Base-by-base conservation (phyloP, 1,140 invertebrate genomes). In the Listronotus oregonensis region DNA sequence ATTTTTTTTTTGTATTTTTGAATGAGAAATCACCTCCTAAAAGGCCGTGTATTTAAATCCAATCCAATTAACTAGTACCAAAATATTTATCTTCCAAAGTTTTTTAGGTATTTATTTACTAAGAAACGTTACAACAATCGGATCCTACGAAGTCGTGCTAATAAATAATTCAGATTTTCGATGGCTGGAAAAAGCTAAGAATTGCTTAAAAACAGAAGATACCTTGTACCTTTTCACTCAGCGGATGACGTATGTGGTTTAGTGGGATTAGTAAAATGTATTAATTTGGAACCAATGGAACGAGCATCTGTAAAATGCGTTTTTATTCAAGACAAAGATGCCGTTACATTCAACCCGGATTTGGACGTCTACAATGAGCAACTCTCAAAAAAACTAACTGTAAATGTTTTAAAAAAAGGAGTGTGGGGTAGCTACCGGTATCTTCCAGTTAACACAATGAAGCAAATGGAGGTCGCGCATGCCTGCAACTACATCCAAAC, bases 211-310 rank as follows among this genome's bases (percentile, higher is more conserved):
- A 84, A 60, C 81, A 84, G 49, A 84, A 0, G 80, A 84, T 0
- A 77, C 78, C 17, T 81, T 95, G 34, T 86, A 93, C 73, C 77
- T 94, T 8, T 84, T 90, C 8, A 85, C 83, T 56, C 82, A 89
- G 82, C 82, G 0, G 85, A 89, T 72, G 84, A 88, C 62, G 76
- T 74, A n/a, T 89, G 82, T 77, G 95, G 96, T 50, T 83, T 95
- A 21, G 79, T 96, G 47, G 96, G 96, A 43, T 79, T 98, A 63
- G 87, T 90, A 60, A 95, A 93, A 70, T 98, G 96, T 77, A 80
- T 98, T 42, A 88, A 90, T 69, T 84, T 85, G 68, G 96, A 98
- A 81, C 82, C 87, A 6, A 31, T 12, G 6, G 42, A 49, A 46
- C 44, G 46, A n/a, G 92, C 91, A 47, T 93, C 84, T 42, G 78